phyloP scores from a whole-genome alignment of 2,797 vertebrate species.

The Borostomias antarcticus region DNA sequence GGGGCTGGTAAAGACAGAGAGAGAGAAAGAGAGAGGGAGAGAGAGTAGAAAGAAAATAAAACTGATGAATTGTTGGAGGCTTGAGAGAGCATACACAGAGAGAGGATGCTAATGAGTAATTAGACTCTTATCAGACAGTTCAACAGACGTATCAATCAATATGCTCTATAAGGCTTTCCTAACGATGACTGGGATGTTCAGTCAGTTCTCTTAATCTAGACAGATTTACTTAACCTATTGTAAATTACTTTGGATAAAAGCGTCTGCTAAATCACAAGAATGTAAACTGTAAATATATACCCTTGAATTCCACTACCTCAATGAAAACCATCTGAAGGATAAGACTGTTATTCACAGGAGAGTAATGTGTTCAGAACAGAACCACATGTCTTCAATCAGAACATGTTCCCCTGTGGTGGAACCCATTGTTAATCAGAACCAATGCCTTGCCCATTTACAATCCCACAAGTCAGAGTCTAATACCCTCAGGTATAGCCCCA shows the following conservation, averaged over 20 bases:
- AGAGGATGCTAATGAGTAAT: not conserved
- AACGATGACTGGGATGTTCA: too few relatives aligned
- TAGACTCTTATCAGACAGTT: not conserved
- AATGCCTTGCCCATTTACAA: not conserved
- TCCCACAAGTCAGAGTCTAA: constrained; percentile 21
- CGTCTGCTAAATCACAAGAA: too few relatives aligned
- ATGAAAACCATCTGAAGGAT: not conserved
- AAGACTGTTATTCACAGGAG: not conserved
- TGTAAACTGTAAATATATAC: too few relatives aligned
- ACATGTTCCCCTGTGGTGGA: constrained; percentile 18
- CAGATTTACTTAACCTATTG: too few relatives aligned
- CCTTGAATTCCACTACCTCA: not conserved
- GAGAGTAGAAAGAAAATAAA: too few relatives aligned
- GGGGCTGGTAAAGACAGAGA: constrained; percentile 72
- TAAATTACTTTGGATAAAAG: too few relatives aligned
- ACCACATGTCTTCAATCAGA: not conserved
- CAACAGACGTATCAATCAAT: not conserved
- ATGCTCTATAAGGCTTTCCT: not conserved
- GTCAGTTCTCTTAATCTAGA: too few relatives aligned
- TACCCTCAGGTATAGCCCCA: constrained; percentile 21
- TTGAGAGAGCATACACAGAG: too few relatives aligned
- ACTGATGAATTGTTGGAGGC: too few relatives aligned
- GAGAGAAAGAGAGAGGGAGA: constrained; percentile 19
- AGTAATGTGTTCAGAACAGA: not conserved
- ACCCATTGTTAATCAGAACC: constrained; percentile 44